Conservation (phyloP, 2,797 vertebrate species). For the Gallinago stenura region DNA sequence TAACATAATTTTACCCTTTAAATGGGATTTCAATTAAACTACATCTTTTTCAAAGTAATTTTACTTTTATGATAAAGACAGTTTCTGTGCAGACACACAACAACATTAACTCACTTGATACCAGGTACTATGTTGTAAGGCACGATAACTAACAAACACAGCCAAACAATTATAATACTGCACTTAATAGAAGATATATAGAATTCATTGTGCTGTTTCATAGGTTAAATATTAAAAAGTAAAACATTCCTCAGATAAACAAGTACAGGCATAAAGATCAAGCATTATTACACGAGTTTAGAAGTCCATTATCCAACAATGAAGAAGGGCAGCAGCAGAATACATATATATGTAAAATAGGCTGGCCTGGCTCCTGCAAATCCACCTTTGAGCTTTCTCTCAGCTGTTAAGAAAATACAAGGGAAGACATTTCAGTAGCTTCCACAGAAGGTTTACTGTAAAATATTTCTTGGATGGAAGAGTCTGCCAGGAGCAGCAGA, state of each 20-base stretch:
- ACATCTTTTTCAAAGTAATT: constrained; percentile 74
- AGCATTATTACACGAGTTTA: not conserved
- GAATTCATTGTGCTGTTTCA: not conserved
- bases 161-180: not conserved
- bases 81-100: not conserved
- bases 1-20: constrained; percentile 80
- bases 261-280: not conserved
- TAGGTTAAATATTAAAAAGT: not conserved
- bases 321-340: not conserved
- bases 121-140: not conserved
- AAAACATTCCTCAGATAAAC: not conserved
- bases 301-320: not conserved
- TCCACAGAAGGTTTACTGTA: not conserved
- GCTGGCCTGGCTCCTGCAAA: not conserved
- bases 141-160: not conserved
- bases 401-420: not conserved
- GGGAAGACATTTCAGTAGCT: not conserved
- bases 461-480: not conserved
- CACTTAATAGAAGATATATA: not conserved
- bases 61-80: constrained; percentile 70
- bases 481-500: not conserved
- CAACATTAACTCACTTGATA: constrained; percentile 61
- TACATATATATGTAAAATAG: not conserved
- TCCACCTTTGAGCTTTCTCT: not conserved
- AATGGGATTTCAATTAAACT: constrained; percentile 81